phyloP scores from a whole-genome alignment of 2,888 invertebrate genomes.

The Elegia similella region DNA sequence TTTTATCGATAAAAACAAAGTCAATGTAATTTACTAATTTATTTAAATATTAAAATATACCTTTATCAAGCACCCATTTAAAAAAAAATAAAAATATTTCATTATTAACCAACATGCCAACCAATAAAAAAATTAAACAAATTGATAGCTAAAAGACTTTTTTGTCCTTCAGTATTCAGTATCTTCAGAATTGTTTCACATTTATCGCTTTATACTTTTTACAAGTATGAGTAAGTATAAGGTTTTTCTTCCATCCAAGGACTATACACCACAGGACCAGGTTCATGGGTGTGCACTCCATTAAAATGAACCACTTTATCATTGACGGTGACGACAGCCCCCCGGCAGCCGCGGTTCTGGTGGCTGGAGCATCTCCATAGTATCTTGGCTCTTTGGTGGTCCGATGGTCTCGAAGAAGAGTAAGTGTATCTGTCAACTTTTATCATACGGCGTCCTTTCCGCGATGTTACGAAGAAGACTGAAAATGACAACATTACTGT shows the following conservation, averaged over 20 bases:
- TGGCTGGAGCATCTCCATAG: conserved; percentile 39
- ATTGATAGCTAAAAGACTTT: no score
- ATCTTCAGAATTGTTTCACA: no score
- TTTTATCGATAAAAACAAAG: no score
- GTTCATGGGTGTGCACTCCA: not conserved
- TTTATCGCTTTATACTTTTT: no score
- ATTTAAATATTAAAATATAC: no score
- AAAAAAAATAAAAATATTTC: no score
- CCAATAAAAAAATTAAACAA: no score
- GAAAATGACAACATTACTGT: not conserved
- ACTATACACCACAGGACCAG: conserved; percentile 10
- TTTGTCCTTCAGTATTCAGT: no score
- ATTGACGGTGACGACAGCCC: conserved; percentile 7
- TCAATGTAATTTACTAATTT: no score
- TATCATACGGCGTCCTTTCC: conserved; percentile 31
- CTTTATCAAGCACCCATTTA: no score
- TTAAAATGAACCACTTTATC: not conserved
- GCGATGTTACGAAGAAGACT: conserved; percentile 28
- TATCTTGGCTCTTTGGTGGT: conserved; percentile 5
- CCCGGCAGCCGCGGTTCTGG: conserved; percentile 31
- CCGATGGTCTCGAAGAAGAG: conserved; percentile 12
- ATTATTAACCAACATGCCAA: no score
- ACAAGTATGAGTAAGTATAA: not conserved
- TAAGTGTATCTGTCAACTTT: conserved; percentile 29
- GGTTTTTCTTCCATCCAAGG: not conserved